These are phyloP conservation scores for Haliaeetus leucogaster DNA, from an alignment of 2,113 vertebrate genomes.

Conservation along the genomic window DNA sequence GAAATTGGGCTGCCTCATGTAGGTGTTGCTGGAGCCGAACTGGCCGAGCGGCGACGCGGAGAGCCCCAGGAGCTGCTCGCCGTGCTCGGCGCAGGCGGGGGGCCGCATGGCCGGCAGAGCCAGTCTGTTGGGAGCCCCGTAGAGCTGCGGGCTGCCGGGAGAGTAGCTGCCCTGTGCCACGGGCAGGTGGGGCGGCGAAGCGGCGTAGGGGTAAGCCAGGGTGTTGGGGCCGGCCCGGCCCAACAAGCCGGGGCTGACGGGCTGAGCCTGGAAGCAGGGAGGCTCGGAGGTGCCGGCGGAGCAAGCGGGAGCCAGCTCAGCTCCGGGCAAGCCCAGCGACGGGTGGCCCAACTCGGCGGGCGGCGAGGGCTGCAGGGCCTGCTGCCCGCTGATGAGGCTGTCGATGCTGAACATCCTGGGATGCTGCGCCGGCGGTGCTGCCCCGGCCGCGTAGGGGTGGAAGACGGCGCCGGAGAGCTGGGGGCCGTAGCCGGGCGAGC, in stretches of 20 bases:
- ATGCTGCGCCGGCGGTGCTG: constrained; percentile 56
- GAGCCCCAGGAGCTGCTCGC: constrained; percentile 86
- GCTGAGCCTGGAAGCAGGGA: constrained; percentile 79
- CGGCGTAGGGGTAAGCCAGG: constrained; percentile 77
- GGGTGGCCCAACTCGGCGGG: constrained; percentile 74
- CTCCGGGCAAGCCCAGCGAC: constrained; percentile 67
- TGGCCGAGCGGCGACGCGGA: constrained; percentile 71
- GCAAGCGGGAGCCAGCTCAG: constrained; percentile 76
- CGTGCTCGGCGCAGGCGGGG: constrained; percentile 79
- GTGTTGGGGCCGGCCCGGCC: constrained; percentile 25
- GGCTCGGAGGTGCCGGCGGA: constrained; percentile 71
- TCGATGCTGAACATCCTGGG: constrained; percentile 93
- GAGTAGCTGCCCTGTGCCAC: constrained; percentile 79
- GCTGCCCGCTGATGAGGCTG: constrained; percentile 88
- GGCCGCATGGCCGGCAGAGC: constrained; percentile 66
- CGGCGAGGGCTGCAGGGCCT: constrained; percentile 73
- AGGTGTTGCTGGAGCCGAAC: constrained; percentile 76
- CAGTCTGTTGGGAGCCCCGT: constrained; percentile 79
- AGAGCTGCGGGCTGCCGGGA: constrained; percentile 80
- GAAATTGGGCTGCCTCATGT: constrained; percentile 87
- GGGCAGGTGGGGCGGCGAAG: constrained; percentile 76
- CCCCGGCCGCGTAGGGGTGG: background rate
- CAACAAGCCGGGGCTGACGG: constrained; percentile 61
- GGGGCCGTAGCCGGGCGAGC: background rate
- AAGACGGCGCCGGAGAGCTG: constrained; percentile 44